Conservation (phyloP, 2,797 vertebrate species). For the Megalops cyprinoides region DNA sequence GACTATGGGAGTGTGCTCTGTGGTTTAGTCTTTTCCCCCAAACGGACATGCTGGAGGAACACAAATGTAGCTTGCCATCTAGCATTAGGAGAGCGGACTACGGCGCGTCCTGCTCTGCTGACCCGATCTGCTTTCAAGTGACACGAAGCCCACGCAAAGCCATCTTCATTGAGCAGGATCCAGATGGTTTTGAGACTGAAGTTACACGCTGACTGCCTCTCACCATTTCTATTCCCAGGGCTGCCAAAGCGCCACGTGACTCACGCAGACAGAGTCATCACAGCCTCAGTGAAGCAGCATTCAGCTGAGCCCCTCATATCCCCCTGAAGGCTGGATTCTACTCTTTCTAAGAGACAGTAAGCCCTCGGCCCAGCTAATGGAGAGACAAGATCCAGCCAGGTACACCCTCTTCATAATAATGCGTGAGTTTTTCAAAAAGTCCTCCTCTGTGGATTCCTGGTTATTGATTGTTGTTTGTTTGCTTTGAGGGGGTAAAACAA, state of each 20-base stretch:
- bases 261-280: constrained; percentile 26
- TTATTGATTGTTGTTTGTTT: constrained; percentile 53
- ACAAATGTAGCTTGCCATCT: background rate
- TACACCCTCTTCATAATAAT: constrained; percentile 56
- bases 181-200: background rate
- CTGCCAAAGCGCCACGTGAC: constrained; percentile 4
- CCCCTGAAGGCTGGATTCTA: background rate
- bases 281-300: background rate
- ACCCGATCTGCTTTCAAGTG: background rate
- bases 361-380: background rate
- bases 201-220: background rate
- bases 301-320: background rate
- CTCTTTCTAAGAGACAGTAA: background rate
- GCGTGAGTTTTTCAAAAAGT: constrained; percentile 42
- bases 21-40: too few relatives aligned
- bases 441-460: background rate
- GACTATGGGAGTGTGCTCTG: too few relatives aligned
- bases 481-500: constrained; percentile 46
- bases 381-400: constrained; percentile 43
- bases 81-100: background rate
- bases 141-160: background rate
- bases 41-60: too few relatives aligned
- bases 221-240: constrained; percentile 6
- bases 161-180: background rate
- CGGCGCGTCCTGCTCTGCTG: constrained; percentile 32